Evolutionary conservation across 2,113 vertebrate genomes (phyloP).

Genomic region (Gymnogyps californianus): DNA sequence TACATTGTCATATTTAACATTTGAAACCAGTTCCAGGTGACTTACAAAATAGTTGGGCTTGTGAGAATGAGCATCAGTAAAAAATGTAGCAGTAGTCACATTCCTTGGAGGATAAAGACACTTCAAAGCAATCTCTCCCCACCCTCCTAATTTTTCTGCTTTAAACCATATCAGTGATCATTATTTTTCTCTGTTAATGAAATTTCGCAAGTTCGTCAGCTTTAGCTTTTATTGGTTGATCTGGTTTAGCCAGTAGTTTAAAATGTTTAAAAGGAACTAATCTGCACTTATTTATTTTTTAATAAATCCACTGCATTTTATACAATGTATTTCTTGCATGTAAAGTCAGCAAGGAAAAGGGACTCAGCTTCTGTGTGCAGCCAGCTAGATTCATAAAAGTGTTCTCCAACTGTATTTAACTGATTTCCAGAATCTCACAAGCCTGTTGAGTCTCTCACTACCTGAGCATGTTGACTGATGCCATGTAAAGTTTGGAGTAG

Average conservation of each 20-base stretch:
- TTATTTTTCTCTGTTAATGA: background rate
- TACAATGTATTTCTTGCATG: rapidly evolving
- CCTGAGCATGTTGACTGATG: background rate
- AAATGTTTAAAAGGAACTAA: background rate
- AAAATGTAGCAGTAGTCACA: background rate
- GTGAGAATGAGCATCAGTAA: background rate
- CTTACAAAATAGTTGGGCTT: background rate
- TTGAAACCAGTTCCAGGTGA: background rate
- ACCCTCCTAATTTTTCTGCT: background rate
- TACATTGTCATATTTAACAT: background rate
- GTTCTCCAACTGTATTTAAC: background rate
- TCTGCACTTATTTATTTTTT: background rate
- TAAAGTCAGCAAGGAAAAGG: background rate
- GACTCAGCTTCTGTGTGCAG: background rate
- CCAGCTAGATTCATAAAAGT: background rate
- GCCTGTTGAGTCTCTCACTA: background rate
- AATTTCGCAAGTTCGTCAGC: background rate
- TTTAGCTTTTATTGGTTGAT: slow-evolving; percentile 13
- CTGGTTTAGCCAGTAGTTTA: background rate
- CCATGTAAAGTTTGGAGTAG: background rate
- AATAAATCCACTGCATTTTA: background rate
- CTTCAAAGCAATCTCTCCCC: background rate
- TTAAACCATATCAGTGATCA: background rate
- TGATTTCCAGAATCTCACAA: background rate
- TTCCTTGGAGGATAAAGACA: background rate